A percentile compares a stretch with the other conserved stretches of the same genome.
These are phyloP conservation scores for Platypus cylindrus DNA, from an alignment of 2,888 invertebrate genomes.

Conservation along the genomic window DNA sequence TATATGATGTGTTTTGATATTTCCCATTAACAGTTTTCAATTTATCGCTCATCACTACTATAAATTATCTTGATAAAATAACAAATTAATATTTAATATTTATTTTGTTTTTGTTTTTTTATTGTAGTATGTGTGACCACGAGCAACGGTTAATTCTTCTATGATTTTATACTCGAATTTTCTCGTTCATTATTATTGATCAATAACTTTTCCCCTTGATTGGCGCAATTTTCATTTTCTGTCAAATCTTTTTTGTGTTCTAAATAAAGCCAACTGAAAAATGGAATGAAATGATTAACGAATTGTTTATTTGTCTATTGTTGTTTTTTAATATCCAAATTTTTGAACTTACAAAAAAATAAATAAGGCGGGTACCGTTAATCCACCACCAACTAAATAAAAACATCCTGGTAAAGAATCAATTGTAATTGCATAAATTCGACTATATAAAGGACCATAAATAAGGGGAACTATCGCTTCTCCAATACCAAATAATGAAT, in stretches of 20 bases:
- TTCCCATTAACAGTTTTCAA: too few relatives aligned
- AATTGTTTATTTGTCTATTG: too few relatives aligned
- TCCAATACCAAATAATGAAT: conserved; percentile 29
- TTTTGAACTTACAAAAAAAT: conserved; percentile 26
- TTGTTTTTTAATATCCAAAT: background rate
- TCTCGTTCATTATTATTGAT: background rate
- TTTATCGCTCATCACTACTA: too few relatives aligned
- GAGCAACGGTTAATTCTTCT: too few relatives aligned
- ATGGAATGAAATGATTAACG: too few relatives aligned
- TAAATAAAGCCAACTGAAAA: conserved; percentile 36
- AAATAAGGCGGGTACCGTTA: conserved; percentile 25
- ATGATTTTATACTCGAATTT: background rate
- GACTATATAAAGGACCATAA: conserved; percentile 29
- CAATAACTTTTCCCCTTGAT: conserved; percentile 5
- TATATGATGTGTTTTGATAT: too few relatives aligned
- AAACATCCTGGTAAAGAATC: conserved; percentile 27
- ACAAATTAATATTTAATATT: too few relatives aligned
- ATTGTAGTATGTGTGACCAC: too few relatives aligned
- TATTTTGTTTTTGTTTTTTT: too few relatives aligned
- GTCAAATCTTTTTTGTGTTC: conserved; percentile 32
- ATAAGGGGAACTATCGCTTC: conserved; percentile 28
- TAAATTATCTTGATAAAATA: too few relatives aligned
- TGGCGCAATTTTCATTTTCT: conserved; percentile 1
- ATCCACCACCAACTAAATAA: conserved; percentile 24
- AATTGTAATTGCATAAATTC: conserved; percentile 25